Evolutionary conservation across 2,797 vertebrate species (phyloP).

Genomic region (Siniperca obscura): DNA sequence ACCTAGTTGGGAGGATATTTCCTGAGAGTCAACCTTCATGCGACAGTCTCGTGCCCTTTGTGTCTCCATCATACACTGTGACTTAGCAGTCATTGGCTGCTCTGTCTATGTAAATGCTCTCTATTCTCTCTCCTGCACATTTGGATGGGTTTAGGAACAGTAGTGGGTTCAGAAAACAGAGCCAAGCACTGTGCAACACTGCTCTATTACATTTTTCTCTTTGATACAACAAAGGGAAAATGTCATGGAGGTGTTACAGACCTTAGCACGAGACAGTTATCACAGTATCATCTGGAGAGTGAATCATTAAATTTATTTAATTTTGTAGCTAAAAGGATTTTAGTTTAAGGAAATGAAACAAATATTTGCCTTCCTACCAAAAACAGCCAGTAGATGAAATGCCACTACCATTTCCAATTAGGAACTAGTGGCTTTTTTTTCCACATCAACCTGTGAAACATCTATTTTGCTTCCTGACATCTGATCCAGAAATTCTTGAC

Average conservation of each 20-base stretch:
- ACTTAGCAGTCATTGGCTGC: conserved; percentile 52
- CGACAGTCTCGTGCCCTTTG: conserved; percentile 64
- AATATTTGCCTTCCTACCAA: conserved; percentile 2
- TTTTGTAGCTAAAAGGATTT: conserved; percentile 9
- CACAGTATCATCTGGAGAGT: background rate
- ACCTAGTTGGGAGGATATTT: conserved; percentile 61
- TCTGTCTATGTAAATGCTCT: conserved; percentile 51
- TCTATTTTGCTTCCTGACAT: conserved; percentile 70
- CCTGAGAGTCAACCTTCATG: conserved; percentile 71
- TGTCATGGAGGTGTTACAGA: conserved; percentile 16
- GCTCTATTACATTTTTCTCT: conserved; percentile 19
- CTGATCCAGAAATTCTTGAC: conserved; percentile 61
- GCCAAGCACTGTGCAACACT: background rate
- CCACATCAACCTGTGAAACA: conserved; percentile 55
- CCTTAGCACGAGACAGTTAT: conserved; percentile 2
- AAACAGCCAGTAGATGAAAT: conserved; percentile 39
- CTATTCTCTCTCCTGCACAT: conserved; percentile 1
- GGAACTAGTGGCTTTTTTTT: background rate
- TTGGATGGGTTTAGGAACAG: conserved; percentile 20
- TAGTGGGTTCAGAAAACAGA: background rate
- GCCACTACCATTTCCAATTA: conserved; percentile 42
- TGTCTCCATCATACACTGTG: conserved; percentile 65
- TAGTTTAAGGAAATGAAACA: background rate
- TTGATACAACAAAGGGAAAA: background rate
- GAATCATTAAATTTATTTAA: conserved; percentile 10